A percentile compares a stretch with the other conserved stretches of the same genome.
Evolutionary conservation across 2,888 invertebrate species (phyloP).

Genomic region (Clistopyga incitator): DNA sequence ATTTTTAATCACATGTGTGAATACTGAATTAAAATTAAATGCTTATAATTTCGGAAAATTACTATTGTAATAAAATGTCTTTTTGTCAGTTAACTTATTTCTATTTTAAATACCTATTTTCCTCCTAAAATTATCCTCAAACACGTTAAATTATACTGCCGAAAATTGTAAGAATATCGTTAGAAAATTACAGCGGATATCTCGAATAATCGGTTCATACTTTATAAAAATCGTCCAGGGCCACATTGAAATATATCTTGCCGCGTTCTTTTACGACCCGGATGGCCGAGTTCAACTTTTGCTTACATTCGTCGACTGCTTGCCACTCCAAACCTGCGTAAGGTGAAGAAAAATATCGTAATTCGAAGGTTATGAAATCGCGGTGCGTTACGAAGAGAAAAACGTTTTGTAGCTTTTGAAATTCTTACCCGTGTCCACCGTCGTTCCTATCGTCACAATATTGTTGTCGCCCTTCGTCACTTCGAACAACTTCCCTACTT

Average conservation of each 20-base stretch:
- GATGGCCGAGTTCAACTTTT: conserved; percentile 71
- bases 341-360: not conserved
- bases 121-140: too few species aligned
- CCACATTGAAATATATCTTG: conserved; percentile 75
- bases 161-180: too few species aligned
- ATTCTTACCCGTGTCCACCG: conserved; percentile 76
- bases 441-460: conserved; percentile 72
- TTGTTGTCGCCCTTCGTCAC: conserved; percentile 68
- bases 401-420: not conserved
- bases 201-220: conserved; percentile 61
- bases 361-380: not conserved
- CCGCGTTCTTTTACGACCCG: conserved; percentile 75
- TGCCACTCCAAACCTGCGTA: conserved; percentile 77
- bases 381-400: not conserved
- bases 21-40: too few species aligned
- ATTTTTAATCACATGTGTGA: not conserved
- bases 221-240: conserved; percentile 71
- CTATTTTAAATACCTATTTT: too few species aligned
- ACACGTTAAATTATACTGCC: too few species aligned
- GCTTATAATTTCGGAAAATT: too few species aligned
- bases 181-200: too few species aligned
- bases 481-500: conserved; percentile 69
- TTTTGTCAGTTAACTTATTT: too few species aligned
- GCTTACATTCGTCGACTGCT: conserved; percentile 77
- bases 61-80: too few species aligned